Evolutionary conservation across 1,140 invertebrate genomes (phyloP).

Genomic region (Drosophila equinoxialis): DNA sequence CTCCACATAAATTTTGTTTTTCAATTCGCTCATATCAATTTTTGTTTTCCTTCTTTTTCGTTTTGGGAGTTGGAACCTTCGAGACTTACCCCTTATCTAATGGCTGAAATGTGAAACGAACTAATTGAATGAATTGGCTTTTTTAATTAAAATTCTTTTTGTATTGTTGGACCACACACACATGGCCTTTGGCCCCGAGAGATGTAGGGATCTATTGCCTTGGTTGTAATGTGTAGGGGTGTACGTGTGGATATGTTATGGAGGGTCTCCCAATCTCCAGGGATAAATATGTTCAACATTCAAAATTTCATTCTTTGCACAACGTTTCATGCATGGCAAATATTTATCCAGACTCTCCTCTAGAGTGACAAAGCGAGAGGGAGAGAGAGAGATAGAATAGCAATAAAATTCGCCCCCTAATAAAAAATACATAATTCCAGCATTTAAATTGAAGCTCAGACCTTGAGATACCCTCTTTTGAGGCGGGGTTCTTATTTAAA

Average conservation of each 20-base stretch:
- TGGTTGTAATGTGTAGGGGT: constrained; percentile 8
- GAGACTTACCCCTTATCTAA: constrained; percentile 47
- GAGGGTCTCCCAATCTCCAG: constrained; percentile 25
- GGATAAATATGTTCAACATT: constrained; percentile 49
- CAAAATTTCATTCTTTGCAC: constrained; percentile 65
- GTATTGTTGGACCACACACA: constrained; percentile 28
- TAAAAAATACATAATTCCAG: constrained; percentile 7
- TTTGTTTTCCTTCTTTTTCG: constrained; percentile 9
- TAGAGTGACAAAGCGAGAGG: not conserved
- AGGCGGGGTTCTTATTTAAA: not conserved
- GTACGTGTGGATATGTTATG: constrained; percentile 18
- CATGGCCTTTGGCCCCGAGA: constrained; percentile 35
- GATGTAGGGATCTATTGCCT: not conserved
- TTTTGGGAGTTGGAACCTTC: not conserved
- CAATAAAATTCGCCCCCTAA: constrained; percentile 9
- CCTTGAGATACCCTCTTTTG: not conserved
- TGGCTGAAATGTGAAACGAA: constrained; percentile 55
- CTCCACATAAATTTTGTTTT: not conserved
- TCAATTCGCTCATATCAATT: not conserved
- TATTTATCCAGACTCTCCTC: constrained; percentile 51
- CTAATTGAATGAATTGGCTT: constrained; percentile 20
- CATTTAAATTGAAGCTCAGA: not conserved
- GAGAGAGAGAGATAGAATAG: not conserved
- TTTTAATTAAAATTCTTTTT: constrained; percentile 69
- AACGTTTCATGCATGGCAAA: constrained; percentile 56